Conservation (phyloP, 2,888 invertebrate genomes). For the Ophraella communa region DNA sequence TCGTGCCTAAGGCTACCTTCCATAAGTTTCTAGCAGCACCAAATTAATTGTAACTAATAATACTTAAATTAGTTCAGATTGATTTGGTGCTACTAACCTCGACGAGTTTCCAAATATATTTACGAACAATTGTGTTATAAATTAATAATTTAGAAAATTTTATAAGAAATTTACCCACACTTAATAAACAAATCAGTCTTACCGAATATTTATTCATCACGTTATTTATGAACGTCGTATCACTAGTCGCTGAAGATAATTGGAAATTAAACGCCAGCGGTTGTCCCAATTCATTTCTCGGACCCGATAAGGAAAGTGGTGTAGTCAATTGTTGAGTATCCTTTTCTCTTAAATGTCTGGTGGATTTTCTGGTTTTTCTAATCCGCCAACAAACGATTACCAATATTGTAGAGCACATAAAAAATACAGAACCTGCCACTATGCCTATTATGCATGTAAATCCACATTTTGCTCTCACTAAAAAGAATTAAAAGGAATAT, state of each 20-base stretch:
- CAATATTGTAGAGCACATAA: constrained; percentile 49
- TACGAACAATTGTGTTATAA: too few species aligned
- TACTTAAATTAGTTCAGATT: too few species aligned
- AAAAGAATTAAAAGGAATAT: background rate
- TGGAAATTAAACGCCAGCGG: constrained; percentile 55
- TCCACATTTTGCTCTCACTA: constrained; percentile 56
- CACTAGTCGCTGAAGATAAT: constrained; percentile 50
- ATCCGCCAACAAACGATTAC: constrained; percentile 53
- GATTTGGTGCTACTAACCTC: too few species aligned
- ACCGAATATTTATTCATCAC: constrained; percentile 51
- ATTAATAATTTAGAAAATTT: too few species aligned
- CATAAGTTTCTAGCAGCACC: too few species aligned
- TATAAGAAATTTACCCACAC: too few species aligned
- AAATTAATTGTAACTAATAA: too few species aligned
- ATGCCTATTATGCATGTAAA: constrained; percentile 61
- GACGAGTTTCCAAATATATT: too few species aligned
- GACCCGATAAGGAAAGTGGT: constrained; percentile 54
- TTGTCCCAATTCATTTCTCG: constrained; percentile 49
- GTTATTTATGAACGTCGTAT: constrained; percentile 38
- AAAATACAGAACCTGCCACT: constrained; percentile 57
- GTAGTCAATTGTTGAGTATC: constrained; percentile 52
- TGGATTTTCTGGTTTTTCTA: constrained; percentile 50
- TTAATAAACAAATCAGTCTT: constrained; percentile 30
- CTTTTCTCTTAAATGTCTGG: constrained; percentile 51
- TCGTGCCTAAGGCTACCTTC: too few species aligned